Conservation (phyloP, 2,113 vertebrate species). For the Oncorhynchus masou region DNA sequence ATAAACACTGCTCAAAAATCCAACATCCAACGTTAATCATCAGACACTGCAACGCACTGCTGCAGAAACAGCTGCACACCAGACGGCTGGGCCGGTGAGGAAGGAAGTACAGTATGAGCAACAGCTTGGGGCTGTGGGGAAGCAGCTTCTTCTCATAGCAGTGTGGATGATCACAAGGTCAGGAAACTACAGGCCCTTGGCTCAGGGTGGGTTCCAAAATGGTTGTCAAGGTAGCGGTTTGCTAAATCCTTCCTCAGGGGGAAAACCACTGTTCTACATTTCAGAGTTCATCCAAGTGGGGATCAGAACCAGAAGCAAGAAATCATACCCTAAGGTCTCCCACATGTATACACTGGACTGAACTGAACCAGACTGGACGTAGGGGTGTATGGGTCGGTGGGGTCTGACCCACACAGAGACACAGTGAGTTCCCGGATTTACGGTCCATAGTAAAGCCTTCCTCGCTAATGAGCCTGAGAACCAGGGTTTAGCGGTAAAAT, state of each 20-base stretch:
- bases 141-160: slow-evolving; percentile 17
- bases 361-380: slow-evolving; percentile 18
- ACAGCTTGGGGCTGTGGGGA: slow-evolving; percentile 31
- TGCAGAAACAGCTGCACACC: slow-evolving; percentile 47
- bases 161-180: slow-evolving; percentile 24
- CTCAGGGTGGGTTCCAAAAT: slow-evolving; percentile 16
- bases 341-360: background rate
- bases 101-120: slow-evolving; percentile 17
- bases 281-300: background rate
- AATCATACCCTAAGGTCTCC: background rate
- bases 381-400: slow-evolving; percentile 7
- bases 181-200: background rate
- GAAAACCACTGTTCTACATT: background rate
- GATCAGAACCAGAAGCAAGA: background rate
- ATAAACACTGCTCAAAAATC: background rate
- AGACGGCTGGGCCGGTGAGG: slow-evolving; percentile 29
- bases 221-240: background rate
- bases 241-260: background rate
- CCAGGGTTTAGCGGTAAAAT: slow-evolving; percentile 29
- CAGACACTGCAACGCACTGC: background rate
- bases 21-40: background rate
- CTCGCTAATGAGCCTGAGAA: slow-evolving; percentile 39
- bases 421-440: slow-evolving; percentile 42
- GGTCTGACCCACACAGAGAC: slow-evolving; percentile 38
- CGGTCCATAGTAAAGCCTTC: slow-evolving; percentile 29